phyloP scores from a whole-genome alignment of 2,797 vertebrate species.

The Manis crassicaudata region DNA sequence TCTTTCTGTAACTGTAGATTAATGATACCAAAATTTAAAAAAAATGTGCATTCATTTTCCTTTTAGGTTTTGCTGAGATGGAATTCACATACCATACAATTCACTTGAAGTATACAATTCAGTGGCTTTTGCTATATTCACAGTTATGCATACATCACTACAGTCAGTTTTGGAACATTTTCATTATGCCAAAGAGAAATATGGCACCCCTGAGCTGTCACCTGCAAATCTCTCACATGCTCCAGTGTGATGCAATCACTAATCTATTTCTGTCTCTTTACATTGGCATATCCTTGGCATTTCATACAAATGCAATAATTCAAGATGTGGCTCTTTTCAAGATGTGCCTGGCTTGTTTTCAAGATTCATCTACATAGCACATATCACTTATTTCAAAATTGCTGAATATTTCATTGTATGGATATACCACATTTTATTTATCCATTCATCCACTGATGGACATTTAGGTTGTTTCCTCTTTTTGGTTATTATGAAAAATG shows the following conservation, averaged over 20 bases:
- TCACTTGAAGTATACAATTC: not conserved
- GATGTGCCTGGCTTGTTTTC: not conserved
- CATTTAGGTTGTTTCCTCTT: not conserved
- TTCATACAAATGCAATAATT: not conserved
- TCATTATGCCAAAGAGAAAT: not conserved
- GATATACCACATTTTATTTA: not conserved
- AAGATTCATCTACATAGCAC: not conserved
- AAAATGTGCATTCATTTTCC: not conserved
- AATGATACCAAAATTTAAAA: not conserved
- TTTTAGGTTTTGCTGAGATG: not conserved
- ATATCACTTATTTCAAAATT: not conserved
- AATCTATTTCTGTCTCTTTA: not conserved
- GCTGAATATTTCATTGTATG: not conserved
- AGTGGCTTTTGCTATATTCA: not conserved
- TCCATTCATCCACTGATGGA: not conserved
- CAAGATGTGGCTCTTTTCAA: not conserved
- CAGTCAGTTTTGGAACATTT: not conserved
- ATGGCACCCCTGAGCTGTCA: not conserved
- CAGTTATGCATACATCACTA: not conserved
- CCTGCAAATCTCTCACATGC: not conserved
- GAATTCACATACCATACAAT: not conserved
- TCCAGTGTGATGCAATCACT: not conserved
- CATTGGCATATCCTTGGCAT: not conserved
- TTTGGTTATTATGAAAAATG: not conserved
- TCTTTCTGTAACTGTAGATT: too few species aligned